phyloP scores from a whole-genome alignment of 2,113 vertebrate genomes.

The Ailuropoda melanoleuca region DNA sequence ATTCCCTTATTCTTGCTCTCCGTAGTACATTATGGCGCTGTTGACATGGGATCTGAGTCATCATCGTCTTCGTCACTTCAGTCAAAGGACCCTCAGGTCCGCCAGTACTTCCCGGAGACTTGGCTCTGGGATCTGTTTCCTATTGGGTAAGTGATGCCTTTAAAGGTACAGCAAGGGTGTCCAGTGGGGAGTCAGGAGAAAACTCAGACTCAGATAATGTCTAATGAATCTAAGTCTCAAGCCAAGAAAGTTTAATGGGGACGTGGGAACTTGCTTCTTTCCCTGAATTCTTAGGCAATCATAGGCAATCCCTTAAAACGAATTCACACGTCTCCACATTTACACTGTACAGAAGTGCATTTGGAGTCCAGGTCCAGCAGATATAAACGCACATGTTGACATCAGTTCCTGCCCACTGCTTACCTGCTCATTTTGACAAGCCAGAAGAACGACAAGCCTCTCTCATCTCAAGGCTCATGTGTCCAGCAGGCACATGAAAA shows the following conservation, averaged over 20 bases:
- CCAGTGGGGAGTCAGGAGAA: neutral
- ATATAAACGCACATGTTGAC: neutral
- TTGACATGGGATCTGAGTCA: rapidly evolving
- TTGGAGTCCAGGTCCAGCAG: neutral
- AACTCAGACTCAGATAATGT: neutral
- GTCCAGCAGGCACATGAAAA: neutral
- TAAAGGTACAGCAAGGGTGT: neutral
- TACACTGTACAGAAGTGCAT: neutral
- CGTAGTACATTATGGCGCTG: rapidly evolving
- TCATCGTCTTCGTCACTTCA: neutral
- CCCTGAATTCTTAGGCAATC: neutral
- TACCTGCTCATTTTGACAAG: neutral
- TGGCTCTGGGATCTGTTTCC: conserved; percentile 91
- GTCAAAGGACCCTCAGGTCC: conserved; percentile 62
- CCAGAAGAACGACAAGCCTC: neutral
- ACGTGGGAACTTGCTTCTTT: neutral
- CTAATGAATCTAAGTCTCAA: neutral
- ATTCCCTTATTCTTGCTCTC: neutral
- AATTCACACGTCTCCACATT: neutral
- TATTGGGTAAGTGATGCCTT: conserved; percentile 86
- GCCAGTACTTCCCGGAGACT: conserved; percentile 87
- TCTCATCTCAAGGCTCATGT: neutral
- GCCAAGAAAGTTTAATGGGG: neutral
- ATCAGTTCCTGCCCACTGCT: neutral
- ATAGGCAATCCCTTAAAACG: neutral